phyloP scores from a whole-genome alignment of 2,113 vertebrate genomes.

The Prionailurus viverrinus region DNA sequence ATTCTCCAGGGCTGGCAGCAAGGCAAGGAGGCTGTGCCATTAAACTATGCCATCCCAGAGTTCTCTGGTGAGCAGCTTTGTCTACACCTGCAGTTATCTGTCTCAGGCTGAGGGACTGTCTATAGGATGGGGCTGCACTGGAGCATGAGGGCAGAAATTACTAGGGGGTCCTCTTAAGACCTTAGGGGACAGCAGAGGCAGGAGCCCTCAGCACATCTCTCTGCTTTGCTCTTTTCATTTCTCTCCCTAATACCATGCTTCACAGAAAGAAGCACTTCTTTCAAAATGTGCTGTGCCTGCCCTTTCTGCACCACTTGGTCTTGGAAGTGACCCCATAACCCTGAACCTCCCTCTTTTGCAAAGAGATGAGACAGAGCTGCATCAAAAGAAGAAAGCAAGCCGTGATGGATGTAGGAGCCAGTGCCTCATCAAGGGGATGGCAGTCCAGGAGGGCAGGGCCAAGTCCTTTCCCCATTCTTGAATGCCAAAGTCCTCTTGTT shows the following conservation, averaged over 20 bases:
- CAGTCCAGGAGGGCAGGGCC: not conserved
- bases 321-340: constrained; percentile 49
- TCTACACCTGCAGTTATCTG: constrained; percentile 57
- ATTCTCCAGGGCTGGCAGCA: not conserved
- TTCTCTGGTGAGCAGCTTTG: not conserved
- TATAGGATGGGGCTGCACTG: not conserved
- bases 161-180: not conserved
- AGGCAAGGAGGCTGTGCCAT: not conserved
- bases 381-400: constrained; percentile 19
- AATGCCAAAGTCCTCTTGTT: not conserved
- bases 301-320: constrained; percentile 41
- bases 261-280: not conserved
- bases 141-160: not conserved
- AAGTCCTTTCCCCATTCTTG: not conserved
- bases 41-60: not conserved
- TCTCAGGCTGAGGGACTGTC: not conserved
- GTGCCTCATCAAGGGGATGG: not conserved
- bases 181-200: not conserved
- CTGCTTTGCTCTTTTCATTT: not conserved
- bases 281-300: not conserved
- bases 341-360: not conserved
- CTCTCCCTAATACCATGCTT: not conserved
- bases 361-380: constrained; percentile 39
- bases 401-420: not conserved
- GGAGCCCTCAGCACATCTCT: not conserved